Evolutionary conservation across 2,113 vertebrate species (phyloP), one percentile per base, ranked within the genome.

Genomic region (Isurus oxyrinchus): DNA sequence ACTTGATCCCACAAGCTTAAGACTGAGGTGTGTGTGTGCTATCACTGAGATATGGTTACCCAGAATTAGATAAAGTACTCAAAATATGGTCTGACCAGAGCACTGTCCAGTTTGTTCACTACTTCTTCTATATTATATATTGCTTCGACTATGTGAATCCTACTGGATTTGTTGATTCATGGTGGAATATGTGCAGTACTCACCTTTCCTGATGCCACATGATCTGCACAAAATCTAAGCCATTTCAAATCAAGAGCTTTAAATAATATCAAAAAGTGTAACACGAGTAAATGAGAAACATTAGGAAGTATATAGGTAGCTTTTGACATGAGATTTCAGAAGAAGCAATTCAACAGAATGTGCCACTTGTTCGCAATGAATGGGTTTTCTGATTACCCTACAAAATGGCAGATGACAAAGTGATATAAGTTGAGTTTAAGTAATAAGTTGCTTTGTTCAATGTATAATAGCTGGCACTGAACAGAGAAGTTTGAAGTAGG

Each of bases 121-220:
- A 86, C 8, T 19, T 88, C 23, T 88, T 88, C 86, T 55, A 49
- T 8, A 21, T 55, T 88, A 2, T 55, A 88, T 27, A 55, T 55
- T 88, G 23, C 86, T 88, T 88, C 55, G 23, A 53, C 86, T 23
- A 49, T 88, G 86, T 14, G 40, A n/a, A 84, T 40, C 35, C 19
- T 27, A 88, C 49, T 53, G 19, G 84, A 87, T 84, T 84, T 84
- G n/a, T 84, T 84, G n/a, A 84, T 84, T 84, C 79, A 84, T 84
- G 3, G 10, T 84, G 44, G 44, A 87, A 87, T 88, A 21, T 88
- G 23, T 49, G 40, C 86, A 88, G 49, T 0, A 88, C 49, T 25
- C 6, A 23, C 44, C 49, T 25, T 88, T 88, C 49, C 53, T 88
- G 49, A 25, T 55, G 49, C 86, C 86, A 88, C 49, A 53, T 53